Evolutionary conservation across 2,797 vertebrate species (phyloP).

Genomic region (Delichon dasypus): DNA sequence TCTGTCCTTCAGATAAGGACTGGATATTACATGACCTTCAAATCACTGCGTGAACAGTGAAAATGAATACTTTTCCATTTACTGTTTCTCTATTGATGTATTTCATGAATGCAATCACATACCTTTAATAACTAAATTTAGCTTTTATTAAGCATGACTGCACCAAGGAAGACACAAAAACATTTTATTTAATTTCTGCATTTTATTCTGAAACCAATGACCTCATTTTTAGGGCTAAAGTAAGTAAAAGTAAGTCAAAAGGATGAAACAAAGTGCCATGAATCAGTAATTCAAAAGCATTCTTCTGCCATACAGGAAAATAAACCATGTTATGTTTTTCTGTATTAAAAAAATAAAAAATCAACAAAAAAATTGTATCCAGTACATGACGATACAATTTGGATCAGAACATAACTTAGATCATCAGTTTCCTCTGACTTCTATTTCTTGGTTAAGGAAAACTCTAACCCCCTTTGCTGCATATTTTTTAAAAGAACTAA

Average conservation of each 20-base stretch:
- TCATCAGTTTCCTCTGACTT: background rate
- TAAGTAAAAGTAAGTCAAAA: background rate
- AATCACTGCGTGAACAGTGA: background rate
- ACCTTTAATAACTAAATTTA: slow-evolving; percentile 5
- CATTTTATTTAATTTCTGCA: background rate
- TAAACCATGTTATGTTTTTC: background rate
- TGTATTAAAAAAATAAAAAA: background rate
- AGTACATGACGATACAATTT: background rate
- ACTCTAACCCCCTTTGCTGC: background rate
- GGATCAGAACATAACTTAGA: background rate
- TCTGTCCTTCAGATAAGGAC: background rate
- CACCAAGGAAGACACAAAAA: background rate
- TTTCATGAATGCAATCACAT: background rate
- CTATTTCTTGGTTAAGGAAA: background rate
- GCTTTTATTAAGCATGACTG: background rate
- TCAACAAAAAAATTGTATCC: background rate
- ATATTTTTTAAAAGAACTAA: background rate
- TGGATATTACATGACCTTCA: background rate
- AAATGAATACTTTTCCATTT: background rate
- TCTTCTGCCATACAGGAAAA: background rate
- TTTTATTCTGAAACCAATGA: slow-evolving; percentile 45
- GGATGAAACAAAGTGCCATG: background rate
- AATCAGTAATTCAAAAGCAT: background rate
- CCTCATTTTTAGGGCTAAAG: background rate
- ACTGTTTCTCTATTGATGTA: background rate